These are phyloP conservation scores for Apeira syringaria DNA, from an alignment of 2,888 invertebrate species.

Conservation along the genomic window DNA sequence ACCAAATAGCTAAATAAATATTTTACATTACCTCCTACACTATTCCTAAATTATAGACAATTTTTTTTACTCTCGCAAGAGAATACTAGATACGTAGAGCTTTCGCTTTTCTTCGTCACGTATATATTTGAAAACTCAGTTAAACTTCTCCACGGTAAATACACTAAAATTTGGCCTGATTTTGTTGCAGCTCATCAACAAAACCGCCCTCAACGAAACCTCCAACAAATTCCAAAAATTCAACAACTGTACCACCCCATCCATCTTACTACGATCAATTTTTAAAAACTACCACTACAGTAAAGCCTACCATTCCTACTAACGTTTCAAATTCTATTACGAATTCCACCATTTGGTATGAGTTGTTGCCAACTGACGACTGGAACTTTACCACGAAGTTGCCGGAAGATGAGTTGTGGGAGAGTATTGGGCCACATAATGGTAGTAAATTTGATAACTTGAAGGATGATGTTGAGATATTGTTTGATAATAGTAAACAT, in stretches of 20 bases:
- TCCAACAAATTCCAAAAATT: constrained; percentile 40
- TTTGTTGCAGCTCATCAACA: constrained; percentile 46
- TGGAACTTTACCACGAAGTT: constrained; percentile 51
- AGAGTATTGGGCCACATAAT: constrained; percentile 60
- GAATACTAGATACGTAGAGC: too few relatives aligned
- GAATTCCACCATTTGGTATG: constrained; percentile 70
- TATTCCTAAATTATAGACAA: too few relatives aligned
- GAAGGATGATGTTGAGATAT: constrained; percentile 77
- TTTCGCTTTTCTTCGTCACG: too few relatives aligned
- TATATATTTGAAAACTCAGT: too few relatives aligned
- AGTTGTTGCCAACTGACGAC: constrained; percentile 58
- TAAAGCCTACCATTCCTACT: constrained; percentile 41
- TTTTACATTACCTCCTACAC: too few relatives aligned
- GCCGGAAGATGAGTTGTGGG: constrained; percentile 72
- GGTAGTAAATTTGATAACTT: constrained; percentile 56
- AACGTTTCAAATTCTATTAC: constrained; percentile 41
- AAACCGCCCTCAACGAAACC: constrained; percentile 37
- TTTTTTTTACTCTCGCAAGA: too few relatives aligned
- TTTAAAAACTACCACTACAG: constrained; percentile 58
- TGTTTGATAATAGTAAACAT: constrained; percentile 59
- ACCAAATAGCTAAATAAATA: too few relatives aligned
- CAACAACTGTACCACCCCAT: constrained; percentile 53
- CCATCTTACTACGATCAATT: constrained; percentile 76
- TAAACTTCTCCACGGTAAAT: too few relatives aligned
- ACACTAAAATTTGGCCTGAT: too few relatives aligned